Evolutionary conservation across 1,140 invertebrate species (phyloP), one percentile per base, ranked within the genome.

Genomic region (Drosophila obscura): DNA sequence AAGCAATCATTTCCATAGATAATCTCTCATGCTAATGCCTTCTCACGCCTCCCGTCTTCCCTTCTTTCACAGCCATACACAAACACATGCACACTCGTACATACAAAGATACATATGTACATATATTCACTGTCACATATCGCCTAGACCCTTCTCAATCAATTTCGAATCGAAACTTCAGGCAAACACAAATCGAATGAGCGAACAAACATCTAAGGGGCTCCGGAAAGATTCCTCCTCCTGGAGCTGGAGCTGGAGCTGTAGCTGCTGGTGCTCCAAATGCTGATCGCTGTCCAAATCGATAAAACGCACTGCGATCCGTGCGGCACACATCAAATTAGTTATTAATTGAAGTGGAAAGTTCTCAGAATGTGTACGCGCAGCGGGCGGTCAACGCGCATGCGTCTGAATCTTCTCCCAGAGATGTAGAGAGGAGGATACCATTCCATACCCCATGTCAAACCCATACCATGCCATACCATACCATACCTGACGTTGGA

Each of bases 261-360:
- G 46, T 35, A 39, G 52, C 60, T 43, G 57, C 43, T 73, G 73
- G 50, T 81, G 82, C 82, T 82, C 82, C 82, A 82, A 77, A 78
- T 82, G 73, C 82, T 76, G 82, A 84, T 67, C 69, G 81, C 81
- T 84, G 81, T 85, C 81, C 82, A 67, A 87, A 87, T 87, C 82
- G 78, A 85, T 85, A 87, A 85, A 87, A 78, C 87, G 78, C 81
- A 87, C 69, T 74, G 81, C 82, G 78, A 82, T 87, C 81, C 77
- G 77, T 71, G 80, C 81, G 81, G 81, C 81, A 87, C 82, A 87
- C 83, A 87, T 87, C 82, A 87, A 87, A 87, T 87, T 87, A 87
- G 82, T 87, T 87, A 87, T 87, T 87, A 87, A 87, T 87, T 87
- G 83, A 87, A 82, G 82, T 87, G 82, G 82, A 87, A 87, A 87